A percentile compares a stretch with the other conserved stretches of the same genome.
Evolutionary conservation across 2,797 vertebrate species (phyloP).

Genomic region (Vireo griseus): DNA sequence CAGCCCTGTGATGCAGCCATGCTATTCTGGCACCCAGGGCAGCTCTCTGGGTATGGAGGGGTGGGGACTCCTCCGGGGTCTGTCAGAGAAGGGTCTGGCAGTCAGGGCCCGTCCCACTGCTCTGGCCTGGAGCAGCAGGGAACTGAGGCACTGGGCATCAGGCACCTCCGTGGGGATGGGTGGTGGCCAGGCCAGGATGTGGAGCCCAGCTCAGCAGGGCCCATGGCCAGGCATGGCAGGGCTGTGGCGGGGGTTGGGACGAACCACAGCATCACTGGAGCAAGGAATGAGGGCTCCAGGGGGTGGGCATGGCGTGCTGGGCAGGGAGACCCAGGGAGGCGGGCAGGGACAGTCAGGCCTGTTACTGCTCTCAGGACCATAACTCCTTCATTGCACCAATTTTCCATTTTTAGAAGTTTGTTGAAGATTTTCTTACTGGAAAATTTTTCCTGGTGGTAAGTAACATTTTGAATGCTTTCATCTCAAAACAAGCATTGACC

Average conservation of each 20-base stretch:
- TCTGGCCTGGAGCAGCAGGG: neutral
- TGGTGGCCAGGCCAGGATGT: neutral
- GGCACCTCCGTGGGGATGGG: neutral
- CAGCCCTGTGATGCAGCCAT: neutral
- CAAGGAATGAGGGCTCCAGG: neutral
- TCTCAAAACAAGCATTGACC: neutral
- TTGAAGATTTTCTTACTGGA: neutral
- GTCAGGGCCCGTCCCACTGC: neutral
- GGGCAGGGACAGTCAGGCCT: neutral
- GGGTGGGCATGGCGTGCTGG: neutral
- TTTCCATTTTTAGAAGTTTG: neutral
- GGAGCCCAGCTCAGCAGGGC: fast-evolving
- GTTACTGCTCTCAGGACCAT: too few species aligned
- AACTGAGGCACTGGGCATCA: fast-evolving
- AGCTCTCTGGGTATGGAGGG: neutral
- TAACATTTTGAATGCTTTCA: neutral
- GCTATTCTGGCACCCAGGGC: fast-evolving
- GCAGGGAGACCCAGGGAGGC: neutral
- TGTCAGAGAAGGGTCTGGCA: neutral
- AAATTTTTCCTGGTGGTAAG: neutral
- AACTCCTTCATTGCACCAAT: neutral
- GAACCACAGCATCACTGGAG: neutral
- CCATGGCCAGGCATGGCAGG: neutral
- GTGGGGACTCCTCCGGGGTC: too few species aligned
- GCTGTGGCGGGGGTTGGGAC: neutral